Evolutionary conservation across 2,797 vertebrate species (phyloP).

Genomic region (Erithacus rubecula): DNA sequence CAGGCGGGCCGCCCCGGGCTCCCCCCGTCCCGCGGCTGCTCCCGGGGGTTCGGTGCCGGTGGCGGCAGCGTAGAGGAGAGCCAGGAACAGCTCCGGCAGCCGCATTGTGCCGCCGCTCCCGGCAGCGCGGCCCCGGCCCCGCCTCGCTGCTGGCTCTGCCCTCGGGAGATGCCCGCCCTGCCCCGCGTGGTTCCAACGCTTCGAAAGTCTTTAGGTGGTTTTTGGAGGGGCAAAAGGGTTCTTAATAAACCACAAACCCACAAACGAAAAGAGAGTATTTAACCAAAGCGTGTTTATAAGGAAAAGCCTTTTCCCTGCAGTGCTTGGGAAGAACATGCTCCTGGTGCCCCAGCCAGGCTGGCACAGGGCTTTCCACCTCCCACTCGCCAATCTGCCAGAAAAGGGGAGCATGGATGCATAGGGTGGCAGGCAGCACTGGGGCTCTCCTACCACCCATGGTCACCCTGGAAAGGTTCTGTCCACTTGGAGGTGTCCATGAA

Average conservation of each 20-base stretch:
- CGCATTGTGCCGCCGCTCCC: not conserved
- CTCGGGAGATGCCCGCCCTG: not conserved
- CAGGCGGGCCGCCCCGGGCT: not conserved
- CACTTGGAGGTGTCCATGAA: constrained; percentile 90
- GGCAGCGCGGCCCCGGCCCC: not conserved
- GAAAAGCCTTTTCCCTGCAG: not conserved
- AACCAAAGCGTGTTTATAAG: not conserved
- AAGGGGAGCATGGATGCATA: not conserved
- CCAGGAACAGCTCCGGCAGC: not conserved
- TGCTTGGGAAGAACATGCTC: fast-evolving
- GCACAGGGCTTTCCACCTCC: not conserved
- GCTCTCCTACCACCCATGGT: constrained; percentile 56
- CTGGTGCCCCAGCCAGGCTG: not conserved
- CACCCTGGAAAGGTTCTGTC: constrained; percentile 78
- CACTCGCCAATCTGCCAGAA: not conserved
- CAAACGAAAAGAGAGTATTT: not conserved
- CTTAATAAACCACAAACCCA: not conserved
- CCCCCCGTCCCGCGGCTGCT: not conserved
- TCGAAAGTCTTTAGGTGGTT: not conserved
- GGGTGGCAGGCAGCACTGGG: not conserved
- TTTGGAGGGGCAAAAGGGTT: not conserved
- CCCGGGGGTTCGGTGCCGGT: not conserved
- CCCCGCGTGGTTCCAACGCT: fast-evolving
- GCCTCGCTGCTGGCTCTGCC: not conserved
- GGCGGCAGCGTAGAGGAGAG: not conserved